Evolutionary conservation across 2,113 vertebrate genomes (phyloP), one percentile per base, ranked within the genome.

Genomic region (Amia ocellicauda): DNA sequence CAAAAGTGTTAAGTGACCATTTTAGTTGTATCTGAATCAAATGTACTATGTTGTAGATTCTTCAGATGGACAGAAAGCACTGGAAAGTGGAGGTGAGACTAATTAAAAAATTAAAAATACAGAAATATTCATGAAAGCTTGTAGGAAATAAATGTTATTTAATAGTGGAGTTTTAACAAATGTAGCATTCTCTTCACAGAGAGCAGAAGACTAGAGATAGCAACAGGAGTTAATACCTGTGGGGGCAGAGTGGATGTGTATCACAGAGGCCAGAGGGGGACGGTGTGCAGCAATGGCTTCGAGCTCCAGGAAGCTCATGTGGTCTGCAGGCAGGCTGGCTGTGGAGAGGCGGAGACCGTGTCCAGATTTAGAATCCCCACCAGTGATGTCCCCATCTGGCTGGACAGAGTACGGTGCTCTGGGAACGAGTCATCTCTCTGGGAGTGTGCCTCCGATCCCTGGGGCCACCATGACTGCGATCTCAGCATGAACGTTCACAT

Each of bases 321-420:
- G 2, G 53, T 79, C 2, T 85, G 83, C 45, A 58, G n/a, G 8
- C 72, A 81, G 23, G 57, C 81, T 60, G 67, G 2, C 23, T 84
- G 82, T 0, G 80, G 80, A 2, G 20, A 54, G 22, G 51, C 51
- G 11, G 20, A 54, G 2, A 24, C 51, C 7, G 11, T 11, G 22
- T 2, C 20, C 22, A 54, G 51, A 27, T 23, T 54, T 22, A 7
- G 22, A 13, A 23, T 22, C 5, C 1, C 0, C 3, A 69, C 26
- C 1, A 0, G 77, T 0, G 4, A 13, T 0, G 64, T 68, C 3
- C 63, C 51, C 51, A 75, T 81, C 59, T 75, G 74, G 70, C 26
- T 78, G 28, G 60, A 63, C 0, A 3, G 70, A 0, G 26, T 76
- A 11, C 4, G 1, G 3, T 84, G 80, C 47, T 13, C 0, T 0